Evolutionary conservation across 2,113 vertebrate species (phyloP).

Genomic region (Rhipidura dahli): DNA sequence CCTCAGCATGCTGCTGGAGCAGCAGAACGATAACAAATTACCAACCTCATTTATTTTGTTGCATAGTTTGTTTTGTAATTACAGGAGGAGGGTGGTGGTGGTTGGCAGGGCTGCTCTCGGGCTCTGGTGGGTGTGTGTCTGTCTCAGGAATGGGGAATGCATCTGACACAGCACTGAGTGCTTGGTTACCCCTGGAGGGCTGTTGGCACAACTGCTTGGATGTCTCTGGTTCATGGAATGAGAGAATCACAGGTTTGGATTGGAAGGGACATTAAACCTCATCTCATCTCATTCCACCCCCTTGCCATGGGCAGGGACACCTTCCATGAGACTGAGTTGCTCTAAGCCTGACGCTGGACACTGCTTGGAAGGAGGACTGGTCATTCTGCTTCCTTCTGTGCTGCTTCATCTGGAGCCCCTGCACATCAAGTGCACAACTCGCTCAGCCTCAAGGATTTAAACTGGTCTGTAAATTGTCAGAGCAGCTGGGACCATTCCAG

Average conservation of each 20-base stretch:
- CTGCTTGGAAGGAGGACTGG: not conserved
- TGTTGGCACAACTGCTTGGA: not conserved
- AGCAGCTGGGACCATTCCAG: not conserved
- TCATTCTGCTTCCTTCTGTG: fast-evolving
- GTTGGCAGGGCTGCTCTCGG: not conserved
- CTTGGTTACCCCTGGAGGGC: not conserved
- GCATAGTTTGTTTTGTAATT: conserved; percentile 31
- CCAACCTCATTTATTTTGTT: conserved; percentile 13
- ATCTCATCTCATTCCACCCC: not conserved
- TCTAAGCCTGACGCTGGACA: not conserved
- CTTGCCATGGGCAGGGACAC: not conserved
- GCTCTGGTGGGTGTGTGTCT: not conserved
- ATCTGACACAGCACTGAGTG: not conserved
- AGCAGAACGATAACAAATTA: conserved; percentile 31
- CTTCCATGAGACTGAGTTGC: not conserved
- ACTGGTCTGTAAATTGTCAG: no score
- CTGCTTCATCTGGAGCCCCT: not conserved
- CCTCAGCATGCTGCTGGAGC: not conserved
- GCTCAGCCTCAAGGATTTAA: not conserved
- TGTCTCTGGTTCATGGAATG: not conserved
- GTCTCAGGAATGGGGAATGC: not conserved
- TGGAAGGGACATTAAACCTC: not conserved
- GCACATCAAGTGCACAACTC: not conserved
- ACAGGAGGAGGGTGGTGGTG: not conserved
- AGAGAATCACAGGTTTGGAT: not conserved